These are phyloP conservation scores for Sphaerophoria rueppellii DNA, from an alignment of 2,888 invertebrate species.

Conservation along the genomic window DNA sequence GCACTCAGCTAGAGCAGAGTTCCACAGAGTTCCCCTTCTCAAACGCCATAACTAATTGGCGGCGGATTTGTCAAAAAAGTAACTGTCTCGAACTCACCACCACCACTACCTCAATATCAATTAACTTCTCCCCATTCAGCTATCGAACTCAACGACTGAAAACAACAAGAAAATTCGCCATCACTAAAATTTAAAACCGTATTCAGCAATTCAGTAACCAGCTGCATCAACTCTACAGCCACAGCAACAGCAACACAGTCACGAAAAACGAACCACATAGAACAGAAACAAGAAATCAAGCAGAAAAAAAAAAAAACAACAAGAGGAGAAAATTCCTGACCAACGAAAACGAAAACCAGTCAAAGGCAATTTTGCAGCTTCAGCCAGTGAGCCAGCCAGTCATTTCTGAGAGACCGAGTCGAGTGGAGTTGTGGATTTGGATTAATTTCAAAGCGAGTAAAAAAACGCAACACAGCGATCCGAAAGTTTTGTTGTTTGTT, in stretches of 20 bases:
- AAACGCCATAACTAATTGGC: neutral
- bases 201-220: constrained; percentile 63
- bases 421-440: constrained; percentile 71
- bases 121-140: constrained; percentile 60
- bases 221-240: constrained; percentile 26
- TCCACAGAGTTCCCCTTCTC: constrained; percentile 1
- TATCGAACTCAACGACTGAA: constrained; percentile 50
- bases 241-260: constrained; percentile 1
- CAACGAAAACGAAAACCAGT: constrained; percentile 69
- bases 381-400: constrained; percentile 53
- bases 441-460: constrained; percentile 36
- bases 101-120: constrained; percentile 40
- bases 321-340: constrained; percentile 63
- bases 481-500: constrained; percentile 73
- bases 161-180: constrained; percentile 24
- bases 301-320: constrained; percentile 23
- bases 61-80: constrained; percentile 37
- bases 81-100: constrained; percentile 55
- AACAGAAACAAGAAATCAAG: constrained; percentile 5
- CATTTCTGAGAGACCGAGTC: constrained; percentile 72
- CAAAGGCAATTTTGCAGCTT: constrained; percentile 36
- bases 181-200: constrained; percentile 5
- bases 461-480: constrained; percentile 74
- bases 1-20: neutral
- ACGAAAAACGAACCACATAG: constrained; percentile 1